Evolutionary conservation across 2,888 invertebrate genomes (phyloP).

Genomic region (Notodonta dromedarius): DNA sequence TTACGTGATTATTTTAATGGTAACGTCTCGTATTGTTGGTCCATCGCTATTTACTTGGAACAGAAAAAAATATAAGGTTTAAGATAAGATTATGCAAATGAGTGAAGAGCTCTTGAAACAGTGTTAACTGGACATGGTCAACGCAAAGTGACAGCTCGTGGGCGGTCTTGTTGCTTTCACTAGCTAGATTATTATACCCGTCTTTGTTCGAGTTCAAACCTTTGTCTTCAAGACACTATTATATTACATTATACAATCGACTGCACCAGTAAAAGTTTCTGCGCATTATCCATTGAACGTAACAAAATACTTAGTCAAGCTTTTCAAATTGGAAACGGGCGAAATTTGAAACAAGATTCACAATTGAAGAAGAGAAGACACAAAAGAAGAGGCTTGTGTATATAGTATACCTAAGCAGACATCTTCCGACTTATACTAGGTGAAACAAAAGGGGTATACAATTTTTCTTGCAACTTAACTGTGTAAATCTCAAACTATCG

Average conservation of each 20-base stretch:
- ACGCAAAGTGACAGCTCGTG: slow-evolving; percentile 58
- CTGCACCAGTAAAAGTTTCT: too few species aligned
- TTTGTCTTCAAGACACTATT: background rate
- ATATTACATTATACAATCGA: background rate
- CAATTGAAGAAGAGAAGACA: too few species aligned
- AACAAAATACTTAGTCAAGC: too few species aligned
- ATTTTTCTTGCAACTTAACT: too few species aligned
- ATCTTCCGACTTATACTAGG: too few species aligned
- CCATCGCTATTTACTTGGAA: slow-evolving; percentile 21
- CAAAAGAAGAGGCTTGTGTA: too few species aligned
- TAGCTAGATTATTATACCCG: background rate
- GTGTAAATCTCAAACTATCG: too few species aligned
- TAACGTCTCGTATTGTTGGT: slow-evolving; percentile 17
- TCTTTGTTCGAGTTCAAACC: background rate
- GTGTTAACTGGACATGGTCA: slow-evolving; percentile 45
- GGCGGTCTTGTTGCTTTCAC: slow-evolving; percentile 18
- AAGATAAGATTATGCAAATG: slow-evolving; percentile 62
- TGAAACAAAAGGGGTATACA: too few species aligned
- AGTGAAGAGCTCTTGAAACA: slow-evolving; percentile 46
- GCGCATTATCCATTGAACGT: too few species aligned
- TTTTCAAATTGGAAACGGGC: too few species aligned
- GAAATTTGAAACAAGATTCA: too few species aligned
- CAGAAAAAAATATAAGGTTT: slow-evolving; percentile 19
- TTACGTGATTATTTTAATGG: slow-evolving; percentile 13
- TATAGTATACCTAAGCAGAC: too few species aligned